Conservation (phyloP, 2,888 invertebrate species). For the Papilio gigon region DNA sequence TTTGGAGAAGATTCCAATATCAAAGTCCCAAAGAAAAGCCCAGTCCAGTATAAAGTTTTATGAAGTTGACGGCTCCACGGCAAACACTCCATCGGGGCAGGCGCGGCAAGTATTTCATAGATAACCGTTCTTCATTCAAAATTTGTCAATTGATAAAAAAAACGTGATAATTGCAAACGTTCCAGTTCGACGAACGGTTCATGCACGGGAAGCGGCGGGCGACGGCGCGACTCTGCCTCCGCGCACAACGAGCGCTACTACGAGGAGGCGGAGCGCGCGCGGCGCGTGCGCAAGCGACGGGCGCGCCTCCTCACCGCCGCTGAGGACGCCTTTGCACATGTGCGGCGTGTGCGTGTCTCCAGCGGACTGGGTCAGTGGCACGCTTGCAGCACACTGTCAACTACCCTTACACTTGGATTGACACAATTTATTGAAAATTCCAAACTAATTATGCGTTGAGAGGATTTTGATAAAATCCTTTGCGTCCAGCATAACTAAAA, state of each 20-base stretch:
- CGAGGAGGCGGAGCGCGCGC: conserved; percentile 98
- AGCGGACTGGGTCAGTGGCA: conserved; percentile 60
- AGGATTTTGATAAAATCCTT: too few relatives aligned
- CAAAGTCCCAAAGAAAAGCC: conserved; percentile 90
- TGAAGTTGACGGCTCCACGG: conserved; percentile 94
- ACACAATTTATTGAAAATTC: too few relatives aligned
- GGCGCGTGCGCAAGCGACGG: conserved; percentile 93
- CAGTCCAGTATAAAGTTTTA: conserved; percentile 97
- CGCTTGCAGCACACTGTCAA: too few relatives aligned
- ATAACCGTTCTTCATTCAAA: conserved; percentile 15
- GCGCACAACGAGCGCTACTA: conserved; percentile 99
- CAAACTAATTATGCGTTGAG: too few relatives aligned
- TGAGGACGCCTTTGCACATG: conserved; percentile 99
- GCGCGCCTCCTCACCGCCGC: conserved; percentile 96
- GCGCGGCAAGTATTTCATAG: conserved; percentile 70
- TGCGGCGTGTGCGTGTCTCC: conserved; percentile 87
- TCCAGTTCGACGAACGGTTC: conserved; percentile 63
- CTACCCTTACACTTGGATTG: too few relatives aligned
- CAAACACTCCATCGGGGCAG: conserved; percentile 86
- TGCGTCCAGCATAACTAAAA: too few relatives aligned
- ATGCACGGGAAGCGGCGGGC: conserved; percentile 85
- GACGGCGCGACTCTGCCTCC: conserved; percentile 92
- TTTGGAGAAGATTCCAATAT: conserved; percentile 93
- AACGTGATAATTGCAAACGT: background rate
- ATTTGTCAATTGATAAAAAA: background rate